A percentile compares a stretch with the other conserved stretches of the same genome.
These are phyloP conservation scores for Excalfactoria chinensis DNA, from an alignment of 2,113 vertebrate species.

Conservation along the genomic window DNA sequence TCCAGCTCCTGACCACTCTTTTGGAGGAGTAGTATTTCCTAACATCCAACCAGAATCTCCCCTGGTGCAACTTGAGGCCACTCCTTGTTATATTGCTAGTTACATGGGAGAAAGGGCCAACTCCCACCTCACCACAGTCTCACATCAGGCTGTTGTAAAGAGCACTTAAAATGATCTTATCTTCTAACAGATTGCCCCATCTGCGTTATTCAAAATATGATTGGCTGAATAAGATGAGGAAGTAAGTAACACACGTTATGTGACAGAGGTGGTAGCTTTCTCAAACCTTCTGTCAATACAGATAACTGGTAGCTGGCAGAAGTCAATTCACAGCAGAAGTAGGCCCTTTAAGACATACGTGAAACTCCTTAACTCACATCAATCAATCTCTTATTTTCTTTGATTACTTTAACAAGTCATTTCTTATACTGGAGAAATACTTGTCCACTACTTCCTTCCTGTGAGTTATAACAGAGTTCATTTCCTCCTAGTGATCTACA, in stretches of 20 bases:
- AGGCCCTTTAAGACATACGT: neutral
- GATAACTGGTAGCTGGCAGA: neutral
- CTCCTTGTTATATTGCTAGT: too few relatives aligned
- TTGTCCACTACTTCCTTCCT: neutral
- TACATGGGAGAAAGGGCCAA: too few relatives aligned
- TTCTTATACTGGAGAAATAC: conserved; percentile 4
- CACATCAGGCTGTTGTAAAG: too few relatives aligned
- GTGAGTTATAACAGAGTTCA: conserved; percentile 42
- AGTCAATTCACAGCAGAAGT: neutral
- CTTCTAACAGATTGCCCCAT: neutral
- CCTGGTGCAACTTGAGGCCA: too few relatives aligned
- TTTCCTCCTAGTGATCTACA: conserved; percentile 19
- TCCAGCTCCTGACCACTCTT: too few relatives aligned
- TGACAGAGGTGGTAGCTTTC: neutral
- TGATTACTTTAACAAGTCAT: conserved; percentile 37
- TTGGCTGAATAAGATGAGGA: neutral
- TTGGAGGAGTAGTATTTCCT: too few relatives aligned
- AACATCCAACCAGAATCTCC: too few relatives aligned
- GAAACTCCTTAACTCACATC: neutral
- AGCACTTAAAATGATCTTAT: neutral
- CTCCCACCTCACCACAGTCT: too few relatives aligned
- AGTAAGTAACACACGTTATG: neutral
- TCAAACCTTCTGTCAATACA: neutral
- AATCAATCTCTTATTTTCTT: conserved; percentile 35
- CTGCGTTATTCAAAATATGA: neutral